Evolutionary conservation across 2,113 vertebrate genomes (phyloP), one percentile per base, ranked within the genome.

Genomic region (Salvelinus sp.): DNA sequence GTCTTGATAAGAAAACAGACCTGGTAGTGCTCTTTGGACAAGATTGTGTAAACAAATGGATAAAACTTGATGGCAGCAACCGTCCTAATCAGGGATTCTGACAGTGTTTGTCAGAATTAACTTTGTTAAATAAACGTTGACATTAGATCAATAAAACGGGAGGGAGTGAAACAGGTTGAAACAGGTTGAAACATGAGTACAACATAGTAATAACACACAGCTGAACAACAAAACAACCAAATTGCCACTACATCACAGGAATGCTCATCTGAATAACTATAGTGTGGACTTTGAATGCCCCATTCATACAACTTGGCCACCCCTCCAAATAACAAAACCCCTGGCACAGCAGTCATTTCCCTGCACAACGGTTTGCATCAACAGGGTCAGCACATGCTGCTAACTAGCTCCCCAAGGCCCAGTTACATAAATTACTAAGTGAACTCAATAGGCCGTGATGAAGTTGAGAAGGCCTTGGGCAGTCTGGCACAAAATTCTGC

Each of bases 381-480:
- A 57, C 71, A 72, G n/a, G 33, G 20, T 22, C 70, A 27, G 4
- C 50, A 25, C 65, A 28, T 48, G 58, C 50, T 30, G n/a, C 27
- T 44, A 44, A 44, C 38, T 44, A 12, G 38, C 38, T 44, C 9
- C 38, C 38, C 38, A 44, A 44, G 38, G 38, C 38, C 38, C 38
- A 44, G 38, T 65, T 79, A 76, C 81, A 77, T 80, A 80, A 72
- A 80, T 69, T 69, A 63, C 4, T 27, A 9, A 30, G 38, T 70
- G 33, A 44, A 64, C 65, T 58, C 23, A 57, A 44, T 44, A 44
- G 38, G 38, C 38, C 47, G 22, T 57, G 57, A 25, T 65, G 50
- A 44, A 44, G 38, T 23, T 68, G 54, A 20, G 54, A 57, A 6
- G 54, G 54, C 13, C 1, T 4, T 18, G 9, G 2, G 38, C 38